A percentile compares a stretch with the other conserved stretches of the same genome.
phyloP scores from a whole-genome alignment of 1,140 invertebrate species.

The Pissodes strobi region DNA sequence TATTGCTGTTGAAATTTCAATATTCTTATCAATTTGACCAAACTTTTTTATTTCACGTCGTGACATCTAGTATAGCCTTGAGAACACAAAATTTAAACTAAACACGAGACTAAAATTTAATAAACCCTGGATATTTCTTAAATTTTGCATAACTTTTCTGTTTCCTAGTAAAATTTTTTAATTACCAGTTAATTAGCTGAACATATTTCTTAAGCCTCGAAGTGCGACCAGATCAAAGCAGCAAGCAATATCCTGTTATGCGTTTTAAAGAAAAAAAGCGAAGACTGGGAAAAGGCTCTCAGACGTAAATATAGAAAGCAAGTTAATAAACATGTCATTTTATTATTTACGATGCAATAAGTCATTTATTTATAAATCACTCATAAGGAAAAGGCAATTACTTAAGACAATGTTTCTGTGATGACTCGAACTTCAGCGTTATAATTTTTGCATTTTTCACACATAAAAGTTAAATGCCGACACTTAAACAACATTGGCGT shows the following conservation, averaged over 20 bases:
- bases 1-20: no score
- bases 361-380: constrained; percentile 45
- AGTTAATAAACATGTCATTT: constrained; percentile 41
- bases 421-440: constrained; percentile 22
- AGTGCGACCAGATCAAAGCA: background rate
- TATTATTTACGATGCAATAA: constrained; percentile 46
- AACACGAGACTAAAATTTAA: no score
- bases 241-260: constrained; percentile 12
- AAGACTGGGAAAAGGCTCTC: background rate
- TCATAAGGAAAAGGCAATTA: constrained; percentile 44
- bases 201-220: background rate
- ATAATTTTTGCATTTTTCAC: constrained; percentile 12
- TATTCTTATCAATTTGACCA: no score
- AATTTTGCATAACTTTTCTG: no score
- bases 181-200: no score
- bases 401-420: constrained; percentile 50
- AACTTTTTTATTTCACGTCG: no score
- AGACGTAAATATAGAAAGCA: constrained; percentile 37
- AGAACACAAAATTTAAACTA: no score
- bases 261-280: background rate
- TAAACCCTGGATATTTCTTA: no score
- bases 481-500: background rate
- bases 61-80: no score
- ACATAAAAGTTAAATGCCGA: constrained; percentile 16
- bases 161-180: no score